Conservation (phyloP, 2,888 invertebrate genomes). For the Tolmerus cingulatus region DNA sequence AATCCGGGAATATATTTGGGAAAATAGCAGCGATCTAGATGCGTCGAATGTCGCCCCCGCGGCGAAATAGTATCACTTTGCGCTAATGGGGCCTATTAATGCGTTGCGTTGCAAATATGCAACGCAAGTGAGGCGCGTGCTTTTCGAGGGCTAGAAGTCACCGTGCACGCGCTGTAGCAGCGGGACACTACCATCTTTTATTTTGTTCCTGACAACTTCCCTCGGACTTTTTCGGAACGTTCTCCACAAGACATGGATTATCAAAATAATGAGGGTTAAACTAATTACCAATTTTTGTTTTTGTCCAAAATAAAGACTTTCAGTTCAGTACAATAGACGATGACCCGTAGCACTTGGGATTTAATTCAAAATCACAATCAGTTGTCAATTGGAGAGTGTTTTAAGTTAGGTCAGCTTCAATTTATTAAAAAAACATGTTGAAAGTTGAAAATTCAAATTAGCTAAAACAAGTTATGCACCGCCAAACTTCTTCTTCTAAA, state of each 20-base stretch:
- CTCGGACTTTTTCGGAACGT: neutral
- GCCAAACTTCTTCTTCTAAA: too few relatives aligned
- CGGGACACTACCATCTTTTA: neutral
- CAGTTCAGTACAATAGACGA: too few relatives aligned
- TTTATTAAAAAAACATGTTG: too few relatives aligned
- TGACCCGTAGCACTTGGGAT: too few relatives aligned
- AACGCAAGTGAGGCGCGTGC: neutral
- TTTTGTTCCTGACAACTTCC: neutral
- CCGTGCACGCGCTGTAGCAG: neutral
- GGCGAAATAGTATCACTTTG: neutral
- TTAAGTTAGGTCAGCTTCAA: too few relatives aligned
- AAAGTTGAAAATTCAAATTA: too few relatives aligned
- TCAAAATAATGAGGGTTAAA: neutral
- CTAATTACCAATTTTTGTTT: neutral
- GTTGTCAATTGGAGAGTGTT: too few relatives aligned
- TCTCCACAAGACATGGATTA: neutral
- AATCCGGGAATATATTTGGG: neutral
- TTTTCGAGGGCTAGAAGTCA: neutral
- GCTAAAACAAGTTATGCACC: too few relatives aligned
- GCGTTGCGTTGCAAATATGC: neutral
- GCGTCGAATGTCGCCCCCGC: neutral
- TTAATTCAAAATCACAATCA: too few relatives aligned
- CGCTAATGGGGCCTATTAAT: slow-evolving; percentile 28
- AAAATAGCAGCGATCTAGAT: neutral
- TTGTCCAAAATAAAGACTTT: neutral